Percentiles rank a stretch among this genome's conserved stretches.
Conservation (phyloP, 2,888 invertebrate genomes). For the Balanococcus diminutus region DNA sequence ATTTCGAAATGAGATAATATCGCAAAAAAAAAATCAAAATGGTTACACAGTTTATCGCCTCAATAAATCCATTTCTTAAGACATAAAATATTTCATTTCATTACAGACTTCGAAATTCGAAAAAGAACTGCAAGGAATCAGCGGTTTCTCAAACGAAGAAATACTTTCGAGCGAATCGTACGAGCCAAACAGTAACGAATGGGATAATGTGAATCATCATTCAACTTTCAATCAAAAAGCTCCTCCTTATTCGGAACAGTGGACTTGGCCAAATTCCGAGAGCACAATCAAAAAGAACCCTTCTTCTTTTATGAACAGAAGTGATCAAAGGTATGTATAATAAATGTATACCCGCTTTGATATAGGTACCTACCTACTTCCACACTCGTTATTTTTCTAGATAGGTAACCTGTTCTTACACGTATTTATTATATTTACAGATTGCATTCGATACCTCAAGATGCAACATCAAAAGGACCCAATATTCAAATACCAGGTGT, state of each 20-base stretch:
- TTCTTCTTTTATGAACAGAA: background rate
- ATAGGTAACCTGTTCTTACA: background rate
- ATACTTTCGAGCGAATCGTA: conserved; percentile 73
- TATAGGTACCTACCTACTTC: background rate
- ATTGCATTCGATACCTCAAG: background rate
- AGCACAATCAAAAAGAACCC: conserved; percentile 21
- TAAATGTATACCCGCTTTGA: no score
- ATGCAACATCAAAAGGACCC: background rate
- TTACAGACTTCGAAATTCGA: conserved; percentile 36
- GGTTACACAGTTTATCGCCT: background rate
- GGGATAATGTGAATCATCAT: background rate
- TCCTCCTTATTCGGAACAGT: conserved; percentile 41
- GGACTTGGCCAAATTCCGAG: conserved; percentile 51
- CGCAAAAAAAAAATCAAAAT: background rate
- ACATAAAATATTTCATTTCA: no score
- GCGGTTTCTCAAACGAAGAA: conserved; percentile 76
- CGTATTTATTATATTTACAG: no score
- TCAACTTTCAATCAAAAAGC: background rate
- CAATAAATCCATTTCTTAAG: background rate
- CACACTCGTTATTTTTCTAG: background rate
- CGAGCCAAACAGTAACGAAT: conserved; percentile 6
- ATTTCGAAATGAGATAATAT: no score
- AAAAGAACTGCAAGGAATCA: conserved; percentile 63
- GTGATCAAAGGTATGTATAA: no score
- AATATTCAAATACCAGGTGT: conserved; percentile 51